Percentiles rank a stretch among this genome's conserved stretches.
Conservation (phyloP, 2,888 invertebrate species). For the Conomelus anceps region DNA sequence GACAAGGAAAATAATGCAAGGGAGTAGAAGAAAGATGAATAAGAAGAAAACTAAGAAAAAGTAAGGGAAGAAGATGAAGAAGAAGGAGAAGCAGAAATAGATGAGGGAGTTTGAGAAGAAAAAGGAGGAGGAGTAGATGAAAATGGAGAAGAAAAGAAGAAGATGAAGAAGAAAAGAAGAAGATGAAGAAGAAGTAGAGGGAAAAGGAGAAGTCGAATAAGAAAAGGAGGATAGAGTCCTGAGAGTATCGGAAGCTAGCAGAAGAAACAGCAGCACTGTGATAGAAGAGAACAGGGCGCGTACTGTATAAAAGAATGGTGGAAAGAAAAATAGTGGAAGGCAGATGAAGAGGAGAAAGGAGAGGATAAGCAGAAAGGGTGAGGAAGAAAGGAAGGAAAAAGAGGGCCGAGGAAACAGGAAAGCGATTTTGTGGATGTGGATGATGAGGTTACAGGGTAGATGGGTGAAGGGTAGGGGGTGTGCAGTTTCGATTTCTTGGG, state of each 20-base stretch:
- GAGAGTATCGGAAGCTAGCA: too few relatives aligned
- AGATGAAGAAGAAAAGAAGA: background rate
- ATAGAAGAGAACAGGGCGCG: too few relatives aligned
- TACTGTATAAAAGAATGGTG: background rate
- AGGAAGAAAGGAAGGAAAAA: background rate
- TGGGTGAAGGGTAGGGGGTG: too few relatives aligned
- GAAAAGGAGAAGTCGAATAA: background rate
- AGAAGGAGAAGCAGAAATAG: too few relatives aligned
- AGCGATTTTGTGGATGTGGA: background rate
- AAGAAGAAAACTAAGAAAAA: too few relatives aligned
- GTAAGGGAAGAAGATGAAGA: too few relatives aligned
- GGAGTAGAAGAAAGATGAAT: too few relatives aligned
- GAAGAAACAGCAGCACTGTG: too few relatives aligned
- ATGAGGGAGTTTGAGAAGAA: too few relatives aligned
- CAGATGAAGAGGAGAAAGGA: background rate
- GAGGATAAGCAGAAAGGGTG: background rate
- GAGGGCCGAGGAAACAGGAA: background rate
- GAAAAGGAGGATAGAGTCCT: background rate
- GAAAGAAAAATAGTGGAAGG: background rate
- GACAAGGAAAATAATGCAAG: too few relatives aligned
- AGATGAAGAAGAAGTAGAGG: background rate
- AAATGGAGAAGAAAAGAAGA: background rate
- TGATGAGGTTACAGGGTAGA: background rate
- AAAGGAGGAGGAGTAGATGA: too few relatives aligned
- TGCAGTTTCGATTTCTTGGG: constrained; percentile 7